phyloP scores from a whole-genome alignment of 2,113 vertebrate genomes.

The Aldabrachelys gigantea region DNA sequence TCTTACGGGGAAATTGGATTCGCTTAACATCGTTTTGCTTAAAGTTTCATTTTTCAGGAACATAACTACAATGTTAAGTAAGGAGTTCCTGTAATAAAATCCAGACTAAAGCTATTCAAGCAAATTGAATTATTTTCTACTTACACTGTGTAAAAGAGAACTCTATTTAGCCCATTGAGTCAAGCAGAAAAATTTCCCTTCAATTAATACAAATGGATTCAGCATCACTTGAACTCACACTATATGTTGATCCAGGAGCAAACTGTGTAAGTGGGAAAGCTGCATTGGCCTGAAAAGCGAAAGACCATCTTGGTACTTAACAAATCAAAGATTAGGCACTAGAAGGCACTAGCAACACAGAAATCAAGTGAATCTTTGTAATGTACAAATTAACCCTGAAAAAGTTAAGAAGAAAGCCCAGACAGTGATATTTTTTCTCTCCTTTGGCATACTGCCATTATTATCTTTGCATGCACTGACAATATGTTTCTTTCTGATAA shows the following conservation, averaged over 20 bases:
- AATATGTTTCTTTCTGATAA: too few species aligned
- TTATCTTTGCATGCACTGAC: neutral
- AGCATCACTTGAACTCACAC: neutral
- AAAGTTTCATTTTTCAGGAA: too few species aligned
- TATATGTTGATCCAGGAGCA: neutral
- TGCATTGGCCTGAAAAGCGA: neutral
- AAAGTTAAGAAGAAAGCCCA: neutral
- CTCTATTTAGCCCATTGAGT: accelerated
- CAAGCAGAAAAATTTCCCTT: accelerated
- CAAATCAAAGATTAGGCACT: neutral
- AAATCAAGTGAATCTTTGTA: neutral
- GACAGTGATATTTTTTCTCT: neutral
- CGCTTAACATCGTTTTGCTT: too few species aligned
- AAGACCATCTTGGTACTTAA: accelerated
- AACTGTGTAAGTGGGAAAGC: neutral
- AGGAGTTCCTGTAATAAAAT: neutral
- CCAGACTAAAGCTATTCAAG: neutral
- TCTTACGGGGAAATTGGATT: too few species aligned
- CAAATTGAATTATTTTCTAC: neutral
- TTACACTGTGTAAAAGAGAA: neutral
- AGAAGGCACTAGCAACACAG: neutral
- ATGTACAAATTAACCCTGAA: neutral
- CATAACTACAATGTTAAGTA: too few species aligned
- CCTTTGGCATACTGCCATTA: neutral
- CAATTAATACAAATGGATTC: accelerated